phyloP scores from a whole-genome alignment of 2,797 vertebrate species.

The Pelodytes ibericus region DNA sequence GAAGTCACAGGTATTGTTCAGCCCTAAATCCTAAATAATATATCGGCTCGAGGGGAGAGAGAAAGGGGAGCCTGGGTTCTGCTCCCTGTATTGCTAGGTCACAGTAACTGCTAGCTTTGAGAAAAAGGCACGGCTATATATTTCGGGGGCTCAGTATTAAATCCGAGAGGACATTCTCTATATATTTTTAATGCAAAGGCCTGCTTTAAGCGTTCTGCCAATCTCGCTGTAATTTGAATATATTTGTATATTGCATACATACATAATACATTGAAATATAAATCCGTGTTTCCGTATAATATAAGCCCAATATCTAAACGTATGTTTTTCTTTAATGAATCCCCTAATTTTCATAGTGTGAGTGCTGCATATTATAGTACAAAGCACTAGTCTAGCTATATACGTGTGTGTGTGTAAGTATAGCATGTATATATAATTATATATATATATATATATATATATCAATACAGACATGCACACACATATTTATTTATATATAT shows the following conservation, averaged over 20 bases:
- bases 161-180: background rate
- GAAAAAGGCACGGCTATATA: background rate
- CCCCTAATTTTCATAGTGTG: no score
- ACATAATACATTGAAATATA: no score
- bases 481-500: no score
- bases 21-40: background rate
- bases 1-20: constrained; percentile 31
- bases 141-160: background rate
- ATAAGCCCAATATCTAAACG: no score
- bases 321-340: no score
- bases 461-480: no score
- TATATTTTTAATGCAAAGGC: background rate
- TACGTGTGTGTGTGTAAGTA: background rate
- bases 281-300: no score
- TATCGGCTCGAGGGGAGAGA: background rate
- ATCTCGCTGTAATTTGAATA: no score
- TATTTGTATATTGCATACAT: no score
- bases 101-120: background rate
- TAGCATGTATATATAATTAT: background rate
- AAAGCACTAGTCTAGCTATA: no score
- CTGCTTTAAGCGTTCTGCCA: background rate
- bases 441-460: background rate
- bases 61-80: background rate
- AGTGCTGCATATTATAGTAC: no score
- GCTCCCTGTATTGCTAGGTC: background rate